These are phyloP conservation scores for Electrona antarctica DNA, from an alignment of 2,113 vertebrate species.

Conservation along the genomic window DNA sequence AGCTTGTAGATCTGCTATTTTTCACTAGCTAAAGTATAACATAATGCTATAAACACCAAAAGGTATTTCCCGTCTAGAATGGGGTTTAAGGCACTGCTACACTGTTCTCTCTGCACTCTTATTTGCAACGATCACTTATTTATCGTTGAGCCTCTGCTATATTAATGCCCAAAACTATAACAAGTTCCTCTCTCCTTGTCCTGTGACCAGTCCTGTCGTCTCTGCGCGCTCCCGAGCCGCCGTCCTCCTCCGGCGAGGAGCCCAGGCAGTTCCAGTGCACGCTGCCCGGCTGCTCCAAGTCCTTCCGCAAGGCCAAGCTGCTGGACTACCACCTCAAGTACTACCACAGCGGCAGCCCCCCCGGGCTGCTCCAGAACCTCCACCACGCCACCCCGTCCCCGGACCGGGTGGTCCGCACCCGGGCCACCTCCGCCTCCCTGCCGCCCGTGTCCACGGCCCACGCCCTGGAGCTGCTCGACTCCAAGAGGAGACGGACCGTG, in stretches of 20 bases:
- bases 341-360: slow-evolving; percentile 60
- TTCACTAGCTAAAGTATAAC: too few species aligned
- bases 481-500: slow-evolving; percentile 55
- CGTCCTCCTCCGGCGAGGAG: slow-evolving; percentile 49
- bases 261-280: slow-evolving; percentile 55
- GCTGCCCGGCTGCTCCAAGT: slow-evolving; percentile 43
- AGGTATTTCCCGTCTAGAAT: too few species aligned
- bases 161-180: too few species aligned
- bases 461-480: slow-evolving; percentile 33
- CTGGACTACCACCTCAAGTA: slow-evolving; percentile 67
- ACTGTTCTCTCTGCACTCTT: too few species aligned
- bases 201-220: slow-evolving; percentile 58
- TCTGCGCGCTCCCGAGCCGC: slow-evolving; percentile 26
- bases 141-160: too few species aligned
- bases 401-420: slow-evolving; percentile 41
- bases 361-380: slow-evolving; percentile 11
- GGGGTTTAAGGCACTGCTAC: too few species aligned
- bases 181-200: slow-evolving; percentile 2
- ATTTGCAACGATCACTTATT: too few species aligned
- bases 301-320: slow-evolving; percentile 57
- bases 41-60: too few species aligned
- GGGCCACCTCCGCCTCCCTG: slow-evolving; percentile 55
- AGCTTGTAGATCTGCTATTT: too few species aligned
- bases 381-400: slow-evolving; percentile 40
- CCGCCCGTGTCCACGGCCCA: slow-evolving; percentile 32